Percentiles rank a stretch among this genome's conserved stretches.
phyloP scores from a whole-genome alignment of 2,797 vertebrate species.

The Gymnothorax reevesii region DNA sequence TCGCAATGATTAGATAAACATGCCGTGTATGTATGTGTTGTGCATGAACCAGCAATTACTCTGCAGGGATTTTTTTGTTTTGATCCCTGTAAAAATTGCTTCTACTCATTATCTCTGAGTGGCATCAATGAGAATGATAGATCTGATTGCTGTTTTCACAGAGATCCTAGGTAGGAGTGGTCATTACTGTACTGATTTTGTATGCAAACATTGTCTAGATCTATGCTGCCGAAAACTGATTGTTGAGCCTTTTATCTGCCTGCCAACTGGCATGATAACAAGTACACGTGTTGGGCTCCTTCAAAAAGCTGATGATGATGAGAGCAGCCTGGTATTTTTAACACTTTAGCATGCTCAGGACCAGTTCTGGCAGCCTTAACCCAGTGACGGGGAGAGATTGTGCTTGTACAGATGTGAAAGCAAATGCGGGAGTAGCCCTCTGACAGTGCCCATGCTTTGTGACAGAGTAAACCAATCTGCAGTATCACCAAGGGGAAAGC shows the following conservation, averaged over 20 bases:
- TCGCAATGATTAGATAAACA: neutral
- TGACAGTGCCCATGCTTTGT: neutral
- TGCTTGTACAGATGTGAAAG: neutral
- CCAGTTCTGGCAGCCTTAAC: neutral
- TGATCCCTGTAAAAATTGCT: neutral
- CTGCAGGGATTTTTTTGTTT: neutral
- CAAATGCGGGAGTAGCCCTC: neutral
- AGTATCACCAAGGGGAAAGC: neutral
- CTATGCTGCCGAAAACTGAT: neutral
- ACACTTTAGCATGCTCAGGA: neutral
- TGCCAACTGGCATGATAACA: neutral
- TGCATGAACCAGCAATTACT: neutral
- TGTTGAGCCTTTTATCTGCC: neutral
- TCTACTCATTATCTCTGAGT: neutral
- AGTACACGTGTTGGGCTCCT: slow-evolving; percentile 8
- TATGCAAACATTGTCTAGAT: slow-evolving; percentile 19
- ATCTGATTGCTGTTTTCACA: slow-evolving; percentile 1
- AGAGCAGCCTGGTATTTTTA: neutral
- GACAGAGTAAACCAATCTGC: neutral
- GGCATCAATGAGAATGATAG: neutral
- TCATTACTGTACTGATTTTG: neutral
- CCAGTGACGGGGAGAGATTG: neutral
- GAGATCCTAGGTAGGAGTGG: neutral
- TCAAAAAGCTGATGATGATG: neutral
- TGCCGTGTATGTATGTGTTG: no score